These are phyloP conservation scores for Sminthurides aquaticus DNA, from an alignment of 2,888 invertebrate species.

Conservation along the genomic window DNA sequence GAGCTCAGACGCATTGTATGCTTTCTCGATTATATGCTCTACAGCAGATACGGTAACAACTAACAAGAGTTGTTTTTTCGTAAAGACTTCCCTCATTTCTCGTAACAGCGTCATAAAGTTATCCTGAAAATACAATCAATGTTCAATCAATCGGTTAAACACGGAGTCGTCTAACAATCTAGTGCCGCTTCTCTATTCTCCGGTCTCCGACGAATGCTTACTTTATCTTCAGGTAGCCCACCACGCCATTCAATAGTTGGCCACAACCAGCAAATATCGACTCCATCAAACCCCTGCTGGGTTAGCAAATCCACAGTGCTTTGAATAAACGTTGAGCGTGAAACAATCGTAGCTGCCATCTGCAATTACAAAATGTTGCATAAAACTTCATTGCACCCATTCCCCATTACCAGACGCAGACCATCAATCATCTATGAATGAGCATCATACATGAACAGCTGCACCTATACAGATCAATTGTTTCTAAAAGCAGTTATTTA, in stretches of 20 bases:
- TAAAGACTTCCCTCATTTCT: not conserved
- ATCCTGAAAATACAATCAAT: too few species aligned
- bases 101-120: not conserved
- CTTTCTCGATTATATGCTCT: not conserved
- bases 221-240: not conserved
- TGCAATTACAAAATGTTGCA: not conserved
- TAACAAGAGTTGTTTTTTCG: not conserved
- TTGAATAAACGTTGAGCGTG: not conserved
- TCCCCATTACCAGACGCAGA: not conserved
- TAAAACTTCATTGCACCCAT: not conserved
- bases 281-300: not conserved
- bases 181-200: too few species aligned
- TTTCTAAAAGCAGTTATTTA: too few species aligned
- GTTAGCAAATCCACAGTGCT: not conserved
- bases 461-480: too few species aligned
- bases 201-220: too few species aligned
- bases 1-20: not conserved
- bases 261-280: slow-evolving; percentile 1
- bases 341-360: not conserved
- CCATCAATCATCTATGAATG: too few species aligned
- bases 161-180: too few species aligned
- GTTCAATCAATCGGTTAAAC: too few species aligned
- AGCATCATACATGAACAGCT: too few species aligned
- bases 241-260: not conserved
- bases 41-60: not conserved